Evolutionary conservation across 2,888 invertebrate species (phyloP).

Genomic region (Rotaria socialis): DNA sequence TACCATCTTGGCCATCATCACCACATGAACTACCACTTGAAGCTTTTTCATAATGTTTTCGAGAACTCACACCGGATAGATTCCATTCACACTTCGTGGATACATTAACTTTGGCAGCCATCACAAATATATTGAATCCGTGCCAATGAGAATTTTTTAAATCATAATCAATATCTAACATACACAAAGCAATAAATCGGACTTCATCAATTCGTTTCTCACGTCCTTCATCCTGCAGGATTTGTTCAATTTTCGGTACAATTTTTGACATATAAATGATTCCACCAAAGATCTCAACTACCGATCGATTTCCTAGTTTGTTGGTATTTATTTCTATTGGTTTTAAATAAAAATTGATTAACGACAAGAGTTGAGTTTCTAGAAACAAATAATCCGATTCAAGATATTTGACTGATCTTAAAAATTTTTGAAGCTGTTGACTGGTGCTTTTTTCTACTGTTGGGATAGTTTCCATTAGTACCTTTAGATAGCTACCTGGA

Average conservation of each 20-base stretch:
- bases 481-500: neutral
- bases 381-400: neutral
- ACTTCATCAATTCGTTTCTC: neutral
- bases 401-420: neutral
- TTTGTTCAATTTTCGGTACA: neutral
- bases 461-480: neutral
- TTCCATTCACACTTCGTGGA: neutral
- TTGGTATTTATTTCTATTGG: neutral
- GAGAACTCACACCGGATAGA: neutral
- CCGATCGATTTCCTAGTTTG: neutral
- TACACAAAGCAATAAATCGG: neutral
- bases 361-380: neutral
- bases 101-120: neutral
- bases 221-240: neutral
- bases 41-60: neutral
- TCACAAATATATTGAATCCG: neutral
- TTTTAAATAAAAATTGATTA: neutral
- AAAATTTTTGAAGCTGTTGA: neutral
- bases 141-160: neutral
- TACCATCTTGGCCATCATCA: neutral
- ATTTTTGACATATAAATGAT: neutral
- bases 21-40: neutral
- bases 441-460: neutral
- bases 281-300: neutral
- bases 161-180: neutral